Conservation (phyloP, 2,113 vertebrate species). For the Eulacestoma nigropectus region DNA sequence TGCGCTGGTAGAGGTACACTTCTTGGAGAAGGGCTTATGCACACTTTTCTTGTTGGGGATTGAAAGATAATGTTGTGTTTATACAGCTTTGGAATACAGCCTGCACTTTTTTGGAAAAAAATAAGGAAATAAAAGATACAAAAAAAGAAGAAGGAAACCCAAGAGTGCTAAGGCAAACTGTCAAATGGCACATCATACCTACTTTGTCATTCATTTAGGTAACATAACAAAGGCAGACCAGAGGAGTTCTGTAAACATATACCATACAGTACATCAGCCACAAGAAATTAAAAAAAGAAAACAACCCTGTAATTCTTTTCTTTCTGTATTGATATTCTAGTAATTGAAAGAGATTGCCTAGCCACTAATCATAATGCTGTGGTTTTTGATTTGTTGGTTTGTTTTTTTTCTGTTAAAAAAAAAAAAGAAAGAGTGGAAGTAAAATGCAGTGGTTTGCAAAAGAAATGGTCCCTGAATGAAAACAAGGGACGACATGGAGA, state of each 20-base stretch:
- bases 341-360: constrained; percentile 59
- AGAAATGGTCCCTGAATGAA: constrained; percentile 29
- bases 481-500: constrained; percentile 21
- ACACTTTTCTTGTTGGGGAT: constrained; percentile 41
- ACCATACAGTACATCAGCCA: constrained; percentile 77
- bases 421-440: neutral
- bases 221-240: constrained; percentile 76
- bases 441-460: constrained; percentile 64
- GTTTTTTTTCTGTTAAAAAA: neutral
- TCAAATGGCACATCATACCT: constrained; percentile 74
- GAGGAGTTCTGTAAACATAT: constrained; percentile 76
- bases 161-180: constrained; percentile 74
- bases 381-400: neutral
- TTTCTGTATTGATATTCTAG: constrained; percentile 69
- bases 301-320: constrained; percentile 78
- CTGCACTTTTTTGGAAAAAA: constrained; percentile 33
- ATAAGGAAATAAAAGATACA: neutral
- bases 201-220: constrained; percentile 71
- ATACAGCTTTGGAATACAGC: constrained; percentile 76
- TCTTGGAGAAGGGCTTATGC: constrained; percentile 1
- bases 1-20: neutral
- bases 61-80: constrained; percentile 79
- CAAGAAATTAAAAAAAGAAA: constrained; percentile 63
- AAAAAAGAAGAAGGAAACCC: constrained; percentile 59
- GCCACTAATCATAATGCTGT: constrained; percentile 53